Evolutionary conservation across 92 coral and sea anemone genomes (phyloP).

Genomic region (Heteractis magnifica): DNA sequence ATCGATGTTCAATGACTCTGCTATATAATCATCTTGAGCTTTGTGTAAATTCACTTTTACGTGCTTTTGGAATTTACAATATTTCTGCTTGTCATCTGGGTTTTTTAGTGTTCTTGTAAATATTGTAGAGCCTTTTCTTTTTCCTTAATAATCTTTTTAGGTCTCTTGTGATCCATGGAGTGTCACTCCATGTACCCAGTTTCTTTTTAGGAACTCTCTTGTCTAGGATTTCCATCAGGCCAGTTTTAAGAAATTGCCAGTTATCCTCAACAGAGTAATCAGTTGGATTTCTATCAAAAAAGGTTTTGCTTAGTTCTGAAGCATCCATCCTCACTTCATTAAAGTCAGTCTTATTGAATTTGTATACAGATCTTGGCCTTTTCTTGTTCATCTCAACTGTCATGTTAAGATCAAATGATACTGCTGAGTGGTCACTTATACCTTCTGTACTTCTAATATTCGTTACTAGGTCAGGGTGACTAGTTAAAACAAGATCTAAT

Average conservation of each 20-base stretch:
- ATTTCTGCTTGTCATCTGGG: constrained; percentile 49
- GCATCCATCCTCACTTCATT: constrained; percentile 49
- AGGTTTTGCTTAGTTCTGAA: constrained; percentile 44
- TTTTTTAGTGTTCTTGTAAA: constrained; percentile 26
- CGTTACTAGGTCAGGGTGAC: constrained; percentile 40
- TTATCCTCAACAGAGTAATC: constrained; percentile 33
- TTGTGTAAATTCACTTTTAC: constrained; percentile 37
- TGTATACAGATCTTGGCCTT: constrained; percentile 54
- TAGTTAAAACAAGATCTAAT: constrained; percentile 35
- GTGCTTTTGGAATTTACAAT: constrained; percentile 43
- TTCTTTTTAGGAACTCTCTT: constrained; percentile 48
- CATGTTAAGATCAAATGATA: constrained; percentile 39
- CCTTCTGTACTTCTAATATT: constrained; percentile 35
- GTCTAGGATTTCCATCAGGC: constrained; percentile 32
- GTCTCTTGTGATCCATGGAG: constrained; percentile 48
- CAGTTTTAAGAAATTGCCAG: constrained; percentile 45
- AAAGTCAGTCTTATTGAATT: constrained; percentile 52
- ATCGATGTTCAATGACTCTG: constrained; percentile 43
- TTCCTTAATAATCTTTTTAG: constrained; percentile 39
- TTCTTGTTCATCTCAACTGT: constrained; percentile 56
- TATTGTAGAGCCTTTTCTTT: constrained; percentile 30
- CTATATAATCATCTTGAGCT: constrained; percentile 63
- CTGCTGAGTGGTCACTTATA: constrained; percentile 48
- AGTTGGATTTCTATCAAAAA: constrained; percentile 53
- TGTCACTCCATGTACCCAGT: constrained; percentile 52